These are phyloP conservation scores for Dendrolimus punctatus DNA, from an alignment of 1,140 invertebrate genomes.

Conservation along the genomic window DNA sequence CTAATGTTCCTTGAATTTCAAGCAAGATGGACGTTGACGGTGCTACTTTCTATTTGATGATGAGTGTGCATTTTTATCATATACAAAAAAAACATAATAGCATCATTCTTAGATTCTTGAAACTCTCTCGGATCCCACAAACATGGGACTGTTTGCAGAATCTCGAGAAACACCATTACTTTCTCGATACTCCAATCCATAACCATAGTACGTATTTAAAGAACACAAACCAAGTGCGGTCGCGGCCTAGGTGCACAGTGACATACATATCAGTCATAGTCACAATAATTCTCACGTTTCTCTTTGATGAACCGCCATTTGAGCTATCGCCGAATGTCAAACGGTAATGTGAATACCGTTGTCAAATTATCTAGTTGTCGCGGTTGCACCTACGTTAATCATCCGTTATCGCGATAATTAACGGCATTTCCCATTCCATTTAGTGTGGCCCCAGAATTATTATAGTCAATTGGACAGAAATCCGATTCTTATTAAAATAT, in stretches of 20 bases:
- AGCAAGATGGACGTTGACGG: constrained; percentile 2
- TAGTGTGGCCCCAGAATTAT: background rate
- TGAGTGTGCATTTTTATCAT: background rate
- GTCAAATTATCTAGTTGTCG: constrained; percentile 5
- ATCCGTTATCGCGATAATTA: constrained; percentile 1
- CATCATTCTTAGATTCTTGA: constrained; percentile 13
- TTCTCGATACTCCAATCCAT: constrained; percentile 13
- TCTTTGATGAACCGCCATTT: constrained; percentile 1
- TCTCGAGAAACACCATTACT: constrained; percentile 14
- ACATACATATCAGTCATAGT: constrained; percentile 3
- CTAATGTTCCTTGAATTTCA: background rate
- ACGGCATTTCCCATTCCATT: background rate
- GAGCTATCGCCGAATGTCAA: background rate
- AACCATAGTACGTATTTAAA: background rate
- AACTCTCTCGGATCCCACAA: constrained; percentile 20
- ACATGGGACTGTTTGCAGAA: constrained; percentile 20
- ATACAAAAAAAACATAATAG: constrained; percentile 12
- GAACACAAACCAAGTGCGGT: constrained; percentile 1
- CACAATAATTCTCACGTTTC: constrained; percentile 7
- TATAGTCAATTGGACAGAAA: background rate
- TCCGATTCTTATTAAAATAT: no score
- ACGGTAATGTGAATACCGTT: constrained; percentile 8
- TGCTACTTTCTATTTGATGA: background rate
- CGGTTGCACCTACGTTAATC: constrained; percentile 1
- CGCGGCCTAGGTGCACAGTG: background rate